phyloP scores from a whole-genome alignment of 1,140 invertebrate species.

The Drosophila ohnishii region DNA sequence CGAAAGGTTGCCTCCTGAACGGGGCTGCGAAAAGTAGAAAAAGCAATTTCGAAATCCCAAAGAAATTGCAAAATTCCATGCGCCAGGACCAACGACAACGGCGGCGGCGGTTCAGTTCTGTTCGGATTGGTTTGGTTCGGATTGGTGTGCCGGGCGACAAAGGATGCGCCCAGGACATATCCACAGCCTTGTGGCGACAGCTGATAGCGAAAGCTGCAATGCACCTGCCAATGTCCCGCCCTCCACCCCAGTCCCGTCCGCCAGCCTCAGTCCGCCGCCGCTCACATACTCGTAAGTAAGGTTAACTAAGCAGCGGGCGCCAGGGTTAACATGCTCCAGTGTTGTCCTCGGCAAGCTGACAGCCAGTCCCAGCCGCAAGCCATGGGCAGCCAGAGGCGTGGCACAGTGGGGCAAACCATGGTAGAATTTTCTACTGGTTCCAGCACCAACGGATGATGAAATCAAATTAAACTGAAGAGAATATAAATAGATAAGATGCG shows the following conservation, averaged over 20 bases:
- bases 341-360: constrained; percentile 11
- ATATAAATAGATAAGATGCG: neutral
- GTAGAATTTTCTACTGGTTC: neutral
- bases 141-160: constrained; percentile 35
- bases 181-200: constrained; percentile 47
- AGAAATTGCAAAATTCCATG: constrained; percentile 82
- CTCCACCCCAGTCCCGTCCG: neutral
- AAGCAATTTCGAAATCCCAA: constrained; percentile 81
- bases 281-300: constrained; percentile 56
- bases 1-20: constrained; percentile 48
- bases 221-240: constrained; percentile 30
- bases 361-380: constrained; percentile 17
- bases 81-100: constrained; percentile 49
- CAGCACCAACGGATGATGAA: neutral
- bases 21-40: constrained; percentile 72
- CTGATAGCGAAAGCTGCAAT: constrained; percentile 55
- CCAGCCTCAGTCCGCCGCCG: constrained; percentile 9
- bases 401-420: constrained; percentile 10
- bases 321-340: constrained; percentile 60
- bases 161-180: constrained; percentile 48
- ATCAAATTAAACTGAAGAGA: neutral
- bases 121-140: constrained; percentile 25
- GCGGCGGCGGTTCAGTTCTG: constrained; percentile 35
- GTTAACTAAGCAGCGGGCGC: constrained; percentile 68
- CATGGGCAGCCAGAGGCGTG: constrained; percentile 1